Percentiles rank a stretch among this genome's conserved stretches.
Evolutionary conservation across 2,113 vertebrate species (phyloP).

Genomic region (Megaptera novaeangliae): DNA sequence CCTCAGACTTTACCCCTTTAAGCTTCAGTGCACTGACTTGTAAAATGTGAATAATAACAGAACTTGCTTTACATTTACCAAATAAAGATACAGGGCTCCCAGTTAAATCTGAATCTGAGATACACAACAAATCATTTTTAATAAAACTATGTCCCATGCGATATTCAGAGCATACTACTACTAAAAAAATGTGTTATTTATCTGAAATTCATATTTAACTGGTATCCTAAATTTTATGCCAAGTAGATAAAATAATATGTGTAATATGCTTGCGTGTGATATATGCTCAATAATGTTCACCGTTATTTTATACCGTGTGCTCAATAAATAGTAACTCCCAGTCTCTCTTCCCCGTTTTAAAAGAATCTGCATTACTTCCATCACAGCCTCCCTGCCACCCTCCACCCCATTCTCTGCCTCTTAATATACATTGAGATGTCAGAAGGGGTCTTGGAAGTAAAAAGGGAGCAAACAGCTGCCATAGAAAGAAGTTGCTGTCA

Average conservation of each 20-base stretch:
- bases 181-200: not conserved
- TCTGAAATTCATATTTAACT: not conserved
- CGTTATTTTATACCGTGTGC: not conserved
- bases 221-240: not conserved
- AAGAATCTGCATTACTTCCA: not conserved
- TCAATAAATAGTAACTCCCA: not conserved
- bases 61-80: not conserved
- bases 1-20: not conserved
- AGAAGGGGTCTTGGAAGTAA: conserved; percentile 58
- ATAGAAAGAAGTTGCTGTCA: conserved; percentile 54
- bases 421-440: conserved; percentile 60
- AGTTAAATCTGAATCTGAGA: not conserved
- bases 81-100: not conserved
- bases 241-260: not conserved
- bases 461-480: conserved; percentile 53
- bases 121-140: not conserved
- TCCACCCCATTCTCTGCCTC: not conserved
- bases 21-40: not conserved
- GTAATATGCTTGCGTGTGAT: no score
- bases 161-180: not conserved
- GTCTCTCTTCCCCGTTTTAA: not conserved
- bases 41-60: not conserved
- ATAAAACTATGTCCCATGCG: not conserved
- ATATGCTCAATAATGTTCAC: not conserved
- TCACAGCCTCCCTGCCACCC: not conserved